Percentiles rank a stretch among this genome's conserved stretches.
These are phyloP conservation scores for Cynocephalus volans DNA, from an alignment of 2,113 vertebrate genomes.

Conservation along the genomic window DNA sequence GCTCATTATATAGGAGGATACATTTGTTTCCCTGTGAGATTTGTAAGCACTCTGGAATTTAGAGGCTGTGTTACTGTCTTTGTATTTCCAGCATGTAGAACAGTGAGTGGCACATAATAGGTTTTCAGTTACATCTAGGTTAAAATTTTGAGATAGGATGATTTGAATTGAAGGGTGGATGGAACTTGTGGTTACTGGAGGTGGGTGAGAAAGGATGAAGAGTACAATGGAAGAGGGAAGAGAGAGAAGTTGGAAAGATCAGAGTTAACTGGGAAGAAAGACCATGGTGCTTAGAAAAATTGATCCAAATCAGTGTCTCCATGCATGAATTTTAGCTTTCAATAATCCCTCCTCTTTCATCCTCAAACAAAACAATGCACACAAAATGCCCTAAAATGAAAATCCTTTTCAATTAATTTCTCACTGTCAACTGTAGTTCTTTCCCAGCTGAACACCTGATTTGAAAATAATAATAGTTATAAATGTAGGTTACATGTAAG, in stretches of 20 bases:
- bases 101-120: not conserved
- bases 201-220: not conserved
- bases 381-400: slow-evolving; percentile 21
- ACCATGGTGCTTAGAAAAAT: not conserved
- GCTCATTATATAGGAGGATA: not conserved
- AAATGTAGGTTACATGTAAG: not conserved
- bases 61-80: not conserved
- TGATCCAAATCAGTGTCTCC: not conserved
- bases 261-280: not conserved
- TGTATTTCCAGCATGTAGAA: not conserved
- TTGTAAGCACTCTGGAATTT: not conserved
- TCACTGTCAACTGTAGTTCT: slow-evolving; percentile 14
- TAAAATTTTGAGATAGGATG: not conserved
- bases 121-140: not conserved
- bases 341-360: not conserved
- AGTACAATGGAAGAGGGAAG: not conserved
- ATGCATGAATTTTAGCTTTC: slow-evolving; percentile 14
- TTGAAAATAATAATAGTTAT: slow-evolving; percentile 34
- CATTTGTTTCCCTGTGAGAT: not conserved
- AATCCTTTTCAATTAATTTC: slow-evolving; percentile 52
- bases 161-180: not conserved
- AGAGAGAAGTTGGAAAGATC: not conserved
- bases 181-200: not conserved
- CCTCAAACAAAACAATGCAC: not conserved
- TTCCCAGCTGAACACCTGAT: not conserved